phyloP scores from a whole-genome alignment of 1,140 invertebrate genomes.

The Solenopsis invicta region DNA sequence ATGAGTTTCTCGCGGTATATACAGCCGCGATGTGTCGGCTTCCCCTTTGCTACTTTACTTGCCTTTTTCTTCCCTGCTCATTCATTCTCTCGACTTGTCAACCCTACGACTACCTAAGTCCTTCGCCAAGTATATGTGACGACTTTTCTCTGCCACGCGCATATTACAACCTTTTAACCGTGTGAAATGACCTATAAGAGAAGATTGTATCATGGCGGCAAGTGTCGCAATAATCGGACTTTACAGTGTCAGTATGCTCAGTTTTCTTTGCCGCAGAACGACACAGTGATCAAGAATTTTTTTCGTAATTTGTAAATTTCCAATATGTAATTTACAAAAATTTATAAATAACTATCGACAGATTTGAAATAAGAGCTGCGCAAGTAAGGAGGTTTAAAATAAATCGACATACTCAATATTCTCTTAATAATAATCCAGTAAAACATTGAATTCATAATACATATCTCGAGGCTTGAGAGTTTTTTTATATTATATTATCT shows the following conservation, averaged over 20 bases:
- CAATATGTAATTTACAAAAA: not conserved
- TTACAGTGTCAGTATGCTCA: not conserved
- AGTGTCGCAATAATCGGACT: constrained; percentile 7
- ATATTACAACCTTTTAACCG: constrained; percentile 13
- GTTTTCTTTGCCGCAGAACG: not conserved
- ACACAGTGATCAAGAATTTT: not conserved
- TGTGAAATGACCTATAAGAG: constrained; percentile 50
- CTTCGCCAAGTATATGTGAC: constrained; percentile 51
- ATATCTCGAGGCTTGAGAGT: not conserved
- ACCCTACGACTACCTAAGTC: constrained; percentile 11
- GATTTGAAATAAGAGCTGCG: not conserved
- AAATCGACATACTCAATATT: not conserved
- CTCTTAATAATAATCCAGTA: not conserved
- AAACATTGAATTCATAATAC: not conserved
- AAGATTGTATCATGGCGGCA: constrained; percentile 14
- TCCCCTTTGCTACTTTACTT: constrained; percentile 73
- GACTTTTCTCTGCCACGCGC: constrained; percentile 62
- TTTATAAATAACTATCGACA: not conserved
- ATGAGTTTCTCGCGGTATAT: constrained; percentile 71
- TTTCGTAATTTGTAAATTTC: not conserved
- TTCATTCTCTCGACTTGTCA: constrained; percentile 11
- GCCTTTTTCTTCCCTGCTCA: constrained; percentile 50
- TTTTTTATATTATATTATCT: constrained; percentile 1
- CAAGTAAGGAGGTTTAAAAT: not conserved
- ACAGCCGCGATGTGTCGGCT: constrained; percentile 68